phyloP scores from a whole-genome alignment of 2,113 vertebrate genomes.

The Elgaria multicarinata region DNA sequence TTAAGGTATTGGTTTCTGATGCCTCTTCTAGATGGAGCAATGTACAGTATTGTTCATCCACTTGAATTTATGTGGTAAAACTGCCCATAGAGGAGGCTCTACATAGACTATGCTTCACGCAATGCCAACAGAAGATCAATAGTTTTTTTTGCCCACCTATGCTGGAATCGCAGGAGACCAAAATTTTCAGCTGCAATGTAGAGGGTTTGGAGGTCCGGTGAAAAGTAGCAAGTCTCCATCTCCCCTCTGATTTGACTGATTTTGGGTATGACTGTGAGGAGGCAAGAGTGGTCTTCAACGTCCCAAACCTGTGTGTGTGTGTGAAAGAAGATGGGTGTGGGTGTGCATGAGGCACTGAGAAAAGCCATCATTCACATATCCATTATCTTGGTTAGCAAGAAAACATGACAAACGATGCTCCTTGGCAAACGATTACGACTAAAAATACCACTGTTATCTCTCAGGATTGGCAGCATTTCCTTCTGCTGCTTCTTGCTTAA shows the following conservation, averaged over 20 bases:
- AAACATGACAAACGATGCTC: neutral
- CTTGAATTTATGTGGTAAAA: neutral
- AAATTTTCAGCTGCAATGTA: conserved; percentile 57
- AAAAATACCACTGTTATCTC: neutral
- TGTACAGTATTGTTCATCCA: neutral
- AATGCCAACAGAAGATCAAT: neutral
- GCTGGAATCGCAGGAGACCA: conserved; percentile 36
- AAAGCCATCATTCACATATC: neutral
- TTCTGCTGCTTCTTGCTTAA: neutral
- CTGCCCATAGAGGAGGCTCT: neutral
- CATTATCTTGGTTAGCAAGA: neutral
- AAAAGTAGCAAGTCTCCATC: conserved; percentile 52
- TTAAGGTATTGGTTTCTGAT: neutral
- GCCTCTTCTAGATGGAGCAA: neutral
- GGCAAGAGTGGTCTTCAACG: conserved; percentile 56
- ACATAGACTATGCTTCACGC: neutral
- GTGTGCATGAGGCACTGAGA: neutral
- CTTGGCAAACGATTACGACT: neutral
- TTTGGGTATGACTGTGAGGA: conserved; percentile 51
- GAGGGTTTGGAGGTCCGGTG: conserved; percentile 30
- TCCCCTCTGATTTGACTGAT: conserved; percentile 55
- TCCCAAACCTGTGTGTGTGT: conserved; percentile 52
- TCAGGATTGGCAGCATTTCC: neutral
- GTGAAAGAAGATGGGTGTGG: neutral
- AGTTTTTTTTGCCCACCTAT: conserved; percentile 31